Evolutionary conservation across 2,888 invertebrate genomes (phyloP), one percentile per base, ranked within the genome.

Genomic region (Anoncus sp.): DNA sequence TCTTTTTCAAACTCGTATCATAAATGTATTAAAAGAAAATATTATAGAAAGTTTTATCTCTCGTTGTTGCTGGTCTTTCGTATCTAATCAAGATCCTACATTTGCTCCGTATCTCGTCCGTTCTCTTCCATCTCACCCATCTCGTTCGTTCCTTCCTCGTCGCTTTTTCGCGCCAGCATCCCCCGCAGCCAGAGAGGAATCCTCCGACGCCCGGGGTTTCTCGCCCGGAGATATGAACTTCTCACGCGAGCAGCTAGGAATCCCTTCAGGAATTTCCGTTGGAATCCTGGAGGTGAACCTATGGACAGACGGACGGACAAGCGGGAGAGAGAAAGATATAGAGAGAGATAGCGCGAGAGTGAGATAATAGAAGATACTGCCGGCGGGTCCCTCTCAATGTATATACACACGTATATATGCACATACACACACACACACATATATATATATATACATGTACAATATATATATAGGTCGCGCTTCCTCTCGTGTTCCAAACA

Each of bases 151-250:
- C 16, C 22, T 45, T 57, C 16, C 22, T 6, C 20, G 22, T 20
- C 47, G n/a, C 31, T 16, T 40, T 57, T 69, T 49, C 27, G 10
- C 47, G 43, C 20, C 14, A 31, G 40, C 14, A 27, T 40, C 43
- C 27, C 22, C 31, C 70, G 24, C 20, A n/a, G 47, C 47, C 3
- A n/a, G 43, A 24, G 35, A 55, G 67, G 40, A 60, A 75, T 71
- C 27, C 55, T 66, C 55, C 55, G 57, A 51, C 67, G 69, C 43
- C 62, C 24, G 66, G 38, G 71, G 40, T 78, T 75, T 78, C 75
- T 49, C 78, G 62, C 77, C 55, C 67, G 65, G 69, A 80, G 77
- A 81, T 80, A 80, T 81, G 77, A 81, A 81, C 77, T 81, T 60
- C 81, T 80, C 81, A 72, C 77, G 80, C 81, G 77, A 74, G 60